Base-by-base conservation (phyloP, 1,140 invertebrate genomes). In the Drosophila subobscura region DNA sequence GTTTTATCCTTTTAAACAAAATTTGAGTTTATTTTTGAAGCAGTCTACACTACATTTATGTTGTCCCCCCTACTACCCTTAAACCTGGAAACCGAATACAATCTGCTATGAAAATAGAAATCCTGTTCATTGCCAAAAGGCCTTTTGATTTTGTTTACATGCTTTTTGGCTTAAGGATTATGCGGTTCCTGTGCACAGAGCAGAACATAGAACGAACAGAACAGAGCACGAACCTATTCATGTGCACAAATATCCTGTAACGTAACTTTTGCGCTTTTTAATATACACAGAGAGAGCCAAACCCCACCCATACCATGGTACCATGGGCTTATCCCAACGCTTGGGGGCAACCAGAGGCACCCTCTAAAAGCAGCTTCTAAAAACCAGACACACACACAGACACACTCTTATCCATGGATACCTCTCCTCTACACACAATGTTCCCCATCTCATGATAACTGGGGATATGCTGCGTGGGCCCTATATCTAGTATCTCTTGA, bases 251-350 rank as follows among this genome's bases (percentile, higher is more conserved):
- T 68, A 77, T 65, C 71, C 71, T 83, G 72, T 50, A 79, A 61
- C 74, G 79, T 61, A 81, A 79, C 70, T 84, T 76, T 75, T 84
- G 59, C 64, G 70, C 79, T 83, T 80, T 83, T 83, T 83, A 81
- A 79, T 79, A 79, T 44, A 68, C 70, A 79, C 52, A 55, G 33
- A 37, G 33, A 37, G 33, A 37, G 29, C 52, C 59, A 41, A 45
- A 14, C 53, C 40, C 50, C 37, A 50, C 33, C 22, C 54, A 14
- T 4, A 8, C 54, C 20, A 37, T 4, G 33, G 33, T 37, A 10
- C 33, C 33, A 37, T 4, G 33, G 33, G 33, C 10, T 12, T 12
- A 7, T 29, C 7, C 27, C 27, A 1, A 3, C 33, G 10, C 33
- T 37, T 37, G 33, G 33, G 10, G 33, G 10, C 33, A 12, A 6